These are phyloP conservation scores for Sebastes minor DNA, from an alignment of 2,797 vertebrate species.

Conservation along the genomic window DNA sequence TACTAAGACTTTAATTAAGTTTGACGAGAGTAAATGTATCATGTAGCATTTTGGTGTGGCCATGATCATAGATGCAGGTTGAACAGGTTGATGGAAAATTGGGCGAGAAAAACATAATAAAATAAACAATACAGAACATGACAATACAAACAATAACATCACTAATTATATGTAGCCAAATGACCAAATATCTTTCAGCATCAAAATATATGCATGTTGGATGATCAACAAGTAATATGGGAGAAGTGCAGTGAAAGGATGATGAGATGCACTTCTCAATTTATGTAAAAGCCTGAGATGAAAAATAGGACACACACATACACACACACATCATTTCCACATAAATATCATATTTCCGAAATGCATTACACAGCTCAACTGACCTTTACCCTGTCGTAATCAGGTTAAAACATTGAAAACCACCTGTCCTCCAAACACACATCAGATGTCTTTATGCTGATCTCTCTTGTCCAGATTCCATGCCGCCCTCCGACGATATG, in stretches of 20 bases:
- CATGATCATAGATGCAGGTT: not conserved
- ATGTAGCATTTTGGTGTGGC: not conserved
- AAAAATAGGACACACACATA: not conserved
- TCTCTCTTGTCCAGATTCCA: conserved; percentile 80
- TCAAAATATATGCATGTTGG: not conserved
- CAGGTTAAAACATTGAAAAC: not conserved
- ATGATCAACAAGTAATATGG: not conserved
- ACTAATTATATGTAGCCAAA: not conserved
- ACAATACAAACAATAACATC: not conserved
- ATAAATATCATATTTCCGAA: not conserved
- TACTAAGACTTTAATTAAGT: not conserved
- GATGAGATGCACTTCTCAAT: not conserved
- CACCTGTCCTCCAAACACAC: not conserved
- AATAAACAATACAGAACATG: not conserved
- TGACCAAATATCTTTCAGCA: not conserved
- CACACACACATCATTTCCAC: not conserved
- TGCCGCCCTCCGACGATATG: conserved; percentile 77
- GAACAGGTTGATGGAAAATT: not conserved
- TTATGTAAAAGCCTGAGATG: not conserved
- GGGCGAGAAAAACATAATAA: not conserved
- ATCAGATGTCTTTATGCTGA: not conserved
- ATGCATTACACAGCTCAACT: not conserved
- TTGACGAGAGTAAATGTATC: not conserved
- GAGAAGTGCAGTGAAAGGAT: not conserved
- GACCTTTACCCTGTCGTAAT: not conserved